Conservation (phyloP, 2,797 vertebrate species). For the Xenops minutus region DNA sequence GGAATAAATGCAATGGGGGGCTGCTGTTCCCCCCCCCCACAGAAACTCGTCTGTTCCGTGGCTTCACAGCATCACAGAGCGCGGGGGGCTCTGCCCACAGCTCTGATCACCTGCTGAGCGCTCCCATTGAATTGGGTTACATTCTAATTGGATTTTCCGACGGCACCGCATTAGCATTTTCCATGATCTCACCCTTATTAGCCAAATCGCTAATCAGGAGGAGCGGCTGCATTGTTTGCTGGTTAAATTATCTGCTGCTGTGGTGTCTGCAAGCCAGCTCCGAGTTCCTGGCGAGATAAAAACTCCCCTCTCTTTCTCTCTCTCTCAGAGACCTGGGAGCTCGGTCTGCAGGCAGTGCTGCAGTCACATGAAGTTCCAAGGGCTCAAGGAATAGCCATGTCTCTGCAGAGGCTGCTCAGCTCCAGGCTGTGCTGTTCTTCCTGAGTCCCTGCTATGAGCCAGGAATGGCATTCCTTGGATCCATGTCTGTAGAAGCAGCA, state of each 20-base stretch:
- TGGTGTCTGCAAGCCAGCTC: background rate
- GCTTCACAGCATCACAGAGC: background rate
- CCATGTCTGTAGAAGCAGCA: background rate
- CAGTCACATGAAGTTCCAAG: background rate
- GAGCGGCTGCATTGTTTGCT: background rate
- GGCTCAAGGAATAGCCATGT: background rate
- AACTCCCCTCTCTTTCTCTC: background rate
- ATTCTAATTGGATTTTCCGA: constrained; percentile 64
- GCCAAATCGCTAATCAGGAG: constrained; percentile 38
- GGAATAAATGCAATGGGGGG: background rate
- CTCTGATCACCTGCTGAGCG: constrained; percentile 41
- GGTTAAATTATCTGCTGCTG: constrained; percentile 42
- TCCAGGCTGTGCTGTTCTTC: background rate
- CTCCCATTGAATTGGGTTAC: constrained; percentile 41
- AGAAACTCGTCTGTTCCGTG: constrained; percentile 29
- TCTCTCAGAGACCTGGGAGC: background rate
- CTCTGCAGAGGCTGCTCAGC: background rate
- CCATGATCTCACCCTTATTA: constrained; percentile 67
- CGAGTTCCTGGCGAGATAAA: background rate
- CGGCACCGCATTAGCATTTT: constrained; percentile 57
- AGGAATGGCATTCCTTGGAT: background rate
- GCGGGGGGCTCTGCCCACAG: constrained; percentile 20
- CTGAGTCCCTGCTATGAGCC: accelerated
- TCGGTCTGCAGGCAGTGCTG: background rate
- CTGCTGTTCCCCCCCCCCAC: background rate